Percentiles rank a stretch among this genome's conserved stretches.
These are phyloP conservation scores for Scaptomyza parva DNA, from an alignment of 2,888 invertebrate genomes.

Conservation along the genomic window DNA sequence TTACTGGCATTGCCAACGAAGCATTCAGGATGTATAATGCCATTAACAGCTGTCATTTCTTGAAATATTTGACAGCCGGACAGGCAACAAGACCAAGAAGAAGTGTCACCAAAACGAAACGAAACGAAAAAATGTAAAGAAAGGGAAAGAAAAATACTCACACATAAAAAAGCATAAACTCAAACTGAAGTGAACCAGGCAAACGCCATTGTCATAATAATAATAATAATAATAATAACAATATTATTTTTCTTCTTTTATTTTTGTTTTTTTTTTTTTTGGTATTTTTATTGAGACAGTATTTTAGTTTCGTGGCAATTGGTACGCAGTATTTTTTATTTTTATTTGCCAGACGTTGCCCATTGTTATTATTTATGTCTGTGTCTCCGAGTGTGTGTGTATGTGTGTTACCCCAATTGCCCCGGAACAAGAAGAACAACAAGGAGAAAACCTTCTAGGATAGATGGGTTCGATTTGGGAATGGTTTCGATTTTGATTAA, in stretches of 20 bases:
- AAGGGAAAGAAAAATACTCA: slow-evolving; percentile 12
- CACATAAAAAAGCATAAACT: slow-evolving; percentile 14
- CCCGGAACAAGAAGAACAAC: background rate
- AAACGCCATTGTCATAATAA: slow-evolving; percentile 29
- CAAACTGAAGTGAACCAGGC: slow-evolving; percentile 17
- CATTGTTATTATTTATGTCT: slow-evolving; percentile 28
- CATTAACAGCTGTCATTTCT: slow-evolving; percentile 79
- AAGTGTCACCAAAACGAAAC: too few species aligned
- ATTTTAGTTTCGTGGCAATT: slow-evolving; percentile 71
- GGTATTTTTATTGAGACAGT: slow-evolving; percentile 65
- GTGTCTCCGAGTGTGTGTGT: background rate
- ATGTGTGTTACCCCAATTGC: slow-evolving; percentile 9
- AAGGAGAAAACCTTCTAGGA: slow-evolving; percentile 2
- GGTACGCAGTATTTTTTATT: slow-evolving; percentile 43
- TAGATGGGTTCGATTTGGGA: too few species aligned
- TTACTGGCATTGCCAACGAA: background rate
- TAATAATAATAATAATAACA: slow-evolving; percentile 34
- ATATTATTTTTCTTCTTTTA: slow-evolving; percentile 23
- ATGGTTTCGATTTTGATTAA: too few species aligned
- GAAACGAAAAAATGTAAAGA: slow-evolving; percentile 19
- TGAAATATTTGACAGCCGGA: slow-evolving; percentile 73
- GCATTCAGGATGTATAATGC: slow-evolving; percentile 65
- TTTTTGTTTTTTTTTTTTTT: slow-evolving; percentile 18
- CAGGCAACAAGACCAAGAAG: slow-evolving; percentile 17
- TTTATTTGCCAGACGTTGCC: slow-evolving; percentile 57